These are phyloP conservation scores for Luscinia luscinia DNA, from an alignment of 2,797 vertebrate genomes.

Conservation along the genomic window DNA sequence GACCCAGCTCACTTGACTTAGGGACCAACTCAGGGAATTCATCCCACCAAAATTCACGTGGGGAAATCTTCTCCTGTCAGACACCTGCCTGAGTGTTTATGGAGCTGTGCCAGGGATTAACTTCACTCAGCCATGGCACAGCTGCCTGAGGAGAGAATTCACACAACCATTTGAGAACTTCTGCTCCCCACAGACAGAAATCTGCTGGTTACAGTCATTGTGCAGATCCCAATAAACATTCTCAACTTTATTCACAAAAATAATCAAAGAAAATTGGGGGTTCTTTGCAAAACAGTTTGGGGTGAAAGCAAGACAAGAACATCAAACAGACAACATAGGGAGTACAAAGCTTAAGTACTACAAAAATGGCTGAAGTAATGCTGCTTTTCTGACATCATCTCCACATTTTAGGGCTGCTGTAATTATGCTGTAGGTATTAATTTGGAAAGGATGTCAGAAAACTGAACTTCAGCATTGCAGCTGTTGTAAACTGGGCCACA, in stretches of 20 bases:
- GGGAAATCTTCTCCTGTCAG: neutral
- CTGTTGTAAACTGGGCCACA: neutral
- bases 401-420: neutral
- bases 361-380: neutral
- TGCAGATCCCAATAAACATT: neutral
- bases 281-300: neutral
- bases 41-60: rapidly evolving
- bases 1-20: neutral
- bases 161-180: neutral
- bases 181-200: neutral
- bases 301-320: neutral
- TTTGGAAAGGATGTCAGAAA: neutral
- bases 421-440: neutral
- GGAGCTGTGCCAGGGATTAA: neutral
- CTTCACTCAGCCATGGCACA: neutral
- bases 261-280: neutral
- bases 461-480: neutral
- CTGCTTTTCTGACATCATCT: neutral
- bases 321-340: neutral
- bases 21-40: neutral
- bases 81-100: rapidly evolving
- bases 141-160: neutral
- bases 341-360: neutral
- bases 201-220: neutral
- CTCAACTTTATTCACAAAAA: neutral